phyloP scores from a whole-genome alignment of 1,140 invertebrate genomes.

The Macrosteles quadrilineatus region DNA sequence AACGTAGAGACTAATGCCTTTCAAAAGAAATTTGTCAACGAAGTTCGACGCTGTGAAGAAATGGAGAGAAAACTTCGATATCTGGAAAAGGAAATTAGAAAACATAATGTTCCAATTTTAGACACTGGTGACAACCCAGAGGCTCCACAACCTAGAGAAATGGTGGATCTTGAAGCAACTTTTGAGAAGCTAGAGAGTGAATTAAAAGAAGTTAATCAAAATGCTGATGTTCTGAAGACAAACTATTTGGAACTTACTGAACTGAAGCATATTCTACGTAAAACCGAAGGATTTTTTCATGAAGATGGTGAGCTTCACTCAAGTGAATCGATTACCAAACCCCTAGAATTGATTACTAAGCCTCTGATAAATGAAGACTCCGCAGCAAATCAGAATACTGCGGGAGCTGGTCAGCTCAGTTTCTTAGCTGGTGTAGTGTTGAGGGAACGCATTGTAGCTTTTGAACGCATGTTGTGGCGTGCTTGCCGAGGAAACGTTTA shows the following conservation, averaged over 20 bases:
- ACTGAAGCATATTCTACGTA: constrained; percentile 91
- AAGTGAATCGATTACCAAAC: too few species aligned
- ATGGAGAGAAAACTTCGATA: constrained; percentile 95
- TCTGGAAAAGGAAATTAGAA: constrained; percentile 96
- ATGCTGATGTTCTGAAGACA: constrained; percentile 93
- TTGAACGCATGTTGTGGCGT: constrained; percentile 84
- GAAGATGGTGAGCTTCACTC: constrained; percentile 80
- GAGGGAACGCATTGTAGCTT: constrained; percentile 70
- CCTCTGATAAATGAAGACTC: too few species aligned
- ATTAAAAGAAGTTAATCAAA: constrained; percentile 93
- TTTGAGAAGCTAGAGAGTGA: constrained; percentile 97
- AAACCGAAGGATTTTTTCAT: constrained; percentile 97
- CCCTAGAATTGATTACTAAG: too few species aligned
- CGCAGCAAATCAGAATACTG: too few species aligned
- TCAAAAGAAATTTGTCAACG: constrained; percentile 93
- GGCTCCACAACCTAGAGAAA: constrained; percentile 95
- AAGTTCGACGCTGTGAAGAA: constrained; percentile 90
- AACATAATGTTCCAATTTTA: constrained; percentile 94
- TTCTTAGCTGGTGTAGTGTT: constrained; percentile 86
- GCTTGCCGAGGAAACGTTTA: constrained; percentile 89
- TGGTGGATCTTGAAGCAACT: constrained; percentile 97
- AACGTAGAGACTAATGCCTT: constrained; percentile 93
- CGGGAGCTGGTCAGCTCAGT: constrained; percentile 49
- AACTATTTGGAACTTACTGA: constrained; percentile 97
- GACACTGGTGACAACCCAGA: constrained; percentile 97